Base-by-base conservation (phyloP, 2,888 invertebrate genomes). In the Hypena proboscidalis region DNA sequence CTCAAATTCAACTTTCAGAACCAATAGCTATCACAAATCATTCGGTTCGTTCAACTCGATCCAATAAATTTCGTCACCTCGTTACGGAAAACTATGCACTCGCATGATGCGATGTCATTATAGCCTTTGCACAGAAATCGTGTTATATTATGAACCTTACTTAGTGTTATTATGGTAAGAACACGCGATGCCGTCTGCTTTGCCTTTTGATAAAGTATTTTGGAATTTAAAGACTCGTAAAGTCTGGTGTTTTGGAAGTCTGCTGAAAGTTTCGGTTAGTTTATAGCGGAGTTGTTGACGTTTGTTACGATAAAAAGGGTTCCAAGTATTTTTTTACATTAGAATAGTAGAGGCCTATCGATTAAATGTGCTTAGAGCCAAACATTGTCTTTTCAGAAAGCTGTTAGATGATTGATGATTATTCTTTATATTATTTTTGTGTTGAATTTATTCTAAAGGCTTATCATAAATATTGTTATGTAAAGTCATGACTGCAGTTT, bases 81-180 rank as follows among this genome's bases (percentile, higher is more conserved):
- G 50, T 71, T 57, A 60, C 59, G 55, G 41, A 58, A 38, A 49
- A 54, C 41, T 43, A 53, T 67, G 59, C 64, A 64, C 48, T 73
- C 35, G 70, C 74, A 71, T 74, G 74, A 60, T 63, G 48, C 47
- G 33, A 47, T 39, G 65, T 57, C 66, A 66, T 74, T 73, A 56
- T 62, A 54, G 50, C 22, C n/a, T 32, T 22, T 56, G 52, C 58
- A 54, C 63, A 58, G 55, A 63, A 60, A 49, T 48, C 50, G 56
- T 51, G 40, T 40, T 47, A 33, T 41, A 51, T 54, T 58, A 48
- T 29, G 23, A 55, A 38, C 33, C 19, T 54, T 57, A 54, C 45
- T 45, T 48, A 50, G 43, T 54, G 29, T 41, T 57, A 56, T 54
- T 56, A 54, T 39, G 25, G 33, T 33, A 32, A 4, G 21, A 40